Conservation (phyloP, 2,113 vertebrate genomes). For the Emberiza fucata region DNA sequence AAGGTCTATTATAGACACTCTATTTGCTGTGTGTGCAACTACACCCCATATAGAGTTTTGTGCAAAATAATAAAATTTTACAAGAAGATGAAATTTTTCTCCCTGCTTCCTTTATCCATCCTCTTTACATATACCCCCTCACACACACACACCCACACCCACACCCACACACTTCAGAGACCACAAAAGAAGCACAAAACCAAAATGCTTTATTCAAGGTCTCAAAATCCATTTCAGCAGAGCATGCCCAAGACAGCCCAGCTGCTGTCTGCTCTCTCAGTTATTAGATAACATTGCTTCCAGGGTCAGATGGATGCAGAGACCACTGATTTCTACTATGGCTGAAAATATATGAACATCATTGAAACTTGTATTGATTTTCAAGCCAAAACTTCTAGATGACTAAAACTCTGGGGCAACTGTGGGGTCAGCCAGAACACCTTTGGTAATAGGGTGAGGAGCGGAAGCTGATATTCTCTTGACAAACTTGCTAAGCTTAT, state of each 20-base stretch:
- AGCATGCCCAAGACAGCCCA: not conserved
- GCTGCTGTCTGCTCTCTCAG: not conserved
- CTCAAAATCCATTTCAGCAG: constrained; percentile 6
- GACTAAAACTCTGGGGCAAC: constrained; percentile 30
- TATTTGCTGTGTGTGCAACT: not conserved
- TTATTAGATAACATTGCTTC: not conserved
- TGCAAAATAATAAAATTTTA: not conserved
- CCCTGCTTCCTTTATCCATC: not conserved
- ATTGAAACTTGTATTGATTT: constrained; percentile 51
- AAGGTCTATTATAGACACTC: not conserved
- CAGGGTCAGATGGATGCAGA: not conserved
- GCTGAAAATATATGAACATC: constrained; percentile 25
- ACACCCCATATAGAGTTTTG: not conserved
- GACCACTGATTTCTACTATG: not conserved
- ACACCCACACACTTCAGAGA: not conserved
- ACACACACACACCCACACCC: rapidly evolving
- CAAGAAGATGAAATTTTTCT: not conserved
- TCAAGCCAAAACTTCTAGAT: constrained; percentile 39
- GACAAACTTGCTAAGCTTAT: constrained; percentile 45
- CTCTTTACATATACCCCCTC: not conserved
- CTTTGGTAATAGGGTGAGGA: constrained; percentile 42
- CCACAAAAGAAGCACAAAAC: not conserved
- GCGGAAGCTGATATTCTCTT: constrained; percentile 50
- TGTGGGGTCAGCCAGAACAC: constrained; percentile 53
- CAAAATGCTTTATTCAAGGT: not conserved